A percentile compares a stretch with the other conserved stretches of the same genome.
Evolutionary conservation across 2,888 invertebrate species (phyloP).

Genomic region (Limnephilus auricula): DNA sequence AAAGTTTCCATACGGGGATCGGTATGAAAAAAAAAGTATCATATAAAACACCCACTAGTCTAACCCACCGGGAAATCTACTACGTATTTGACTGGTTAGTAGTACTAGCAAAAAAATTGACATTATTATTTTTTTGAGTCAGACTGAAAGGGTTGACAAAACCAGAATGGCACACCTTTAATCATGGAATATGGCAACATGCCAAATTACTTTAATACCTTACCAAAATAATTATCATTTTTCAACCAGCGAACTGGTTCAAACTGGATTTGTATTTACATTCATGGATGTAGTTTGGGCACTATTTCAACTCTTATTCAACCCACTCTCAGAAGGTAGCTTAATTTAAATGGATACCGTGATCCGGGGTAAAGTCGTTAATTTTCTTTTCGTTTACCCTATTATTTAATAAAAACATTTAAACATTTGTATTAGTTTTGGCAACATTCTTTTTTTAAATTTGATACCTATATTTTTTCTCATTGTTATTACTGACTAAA

Average conservation of each 20-base stretch:
- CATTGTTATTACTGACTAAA: too few relatives aligned
- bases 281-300: constrained; percentile 7
- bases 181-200: constrained; percentile 19
- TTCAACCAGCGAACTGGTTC: constrained; percentile 10
- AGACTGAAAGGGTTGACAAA: constrained; percentile 4
- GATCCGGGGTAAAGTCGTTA: too few relatives aligned
- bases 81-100: too few relatives aligned
- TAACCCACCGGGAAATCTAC: too few relatives aligned
- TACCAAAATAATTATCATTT: constrained; percentile 30
- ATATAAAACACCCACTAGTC: too few relatives aligned
- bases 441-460: too few relatives aligned
- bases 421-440: too few relatives aligned
- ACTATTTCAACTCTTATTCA: neutral
- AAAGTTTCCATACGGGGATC: too few relatives aligned
- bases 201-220: constrained; percentile 26
- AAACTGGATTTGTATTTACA: constrained; percentile 40
- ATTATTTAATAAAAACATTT: too few relatives aligned
- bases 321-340: neutral
- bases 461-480: too few relatives aligned
- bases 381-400: too few relatives aligned
- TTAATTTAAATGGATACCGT: neutral
- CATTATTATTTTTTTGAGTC: neutral
- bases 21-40: too few relatives aligned
- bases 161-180: constrained; percentile 26
- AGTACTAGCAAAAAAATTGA: neutral